phyloP scores from a whole-genome alignment of 2,797 vertebrate species.

The Diglossa cyanea region DNA sequence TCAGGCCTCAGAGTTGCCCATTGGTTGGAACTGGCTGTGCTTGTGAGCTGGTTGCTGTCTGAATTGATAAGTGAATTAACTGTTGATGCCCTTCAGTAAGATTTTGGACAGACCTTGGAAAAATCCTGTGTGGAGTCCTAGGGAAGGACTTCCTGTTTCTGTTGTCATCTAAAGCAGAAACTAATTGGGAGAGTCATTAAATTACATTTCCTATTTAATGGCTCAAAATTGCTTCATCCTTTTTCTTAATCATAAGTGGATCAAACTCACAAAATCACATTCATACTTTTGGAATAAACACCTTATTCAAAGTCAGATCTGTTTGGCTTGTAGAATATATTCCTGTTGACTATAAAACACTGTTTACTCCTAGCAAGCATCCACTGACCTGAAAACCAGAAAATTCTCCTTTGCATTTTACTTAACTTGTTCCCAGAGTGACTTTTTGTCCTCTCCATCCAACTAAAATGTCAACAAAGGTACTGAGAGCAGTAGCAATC shows the following conservation, averaged over 20 bases:
- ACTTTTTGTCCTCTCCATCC: neutral
- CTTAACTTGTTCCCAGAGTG: neutral
- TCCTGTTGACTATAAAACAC: neutral
- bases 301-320: neutral
- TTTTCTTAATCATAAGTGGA: neutral
- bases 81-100: neutral
- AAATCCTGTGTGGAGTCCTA: neutral
- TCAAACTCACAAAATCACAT: neutral
- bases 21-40: neutral
- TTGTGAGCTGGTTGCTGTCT: neutral
- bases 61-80: neutral
- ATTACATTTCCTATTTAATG: neutral
- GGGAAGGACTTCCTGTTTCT: neutral
- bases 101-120: neutral
- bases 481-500: neutral
- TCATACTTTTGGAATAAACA: neutral
- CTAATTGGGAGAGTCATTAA: neutral
- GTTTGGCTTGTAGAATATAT: neutral
- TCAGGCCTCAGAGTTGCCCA: neutral
- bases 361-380: neutral
- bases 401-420: neutral
- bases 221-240: neutral
- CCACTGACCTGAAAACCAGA: neutral
- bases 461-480: neutral
- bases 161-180: neutral